A percentile compares a stretch with the other conserved stretches of the same genome.
Conservation (phyloP, 2,888 invertebrate genomes). For the Polyommatus iphigenia region DNA sequence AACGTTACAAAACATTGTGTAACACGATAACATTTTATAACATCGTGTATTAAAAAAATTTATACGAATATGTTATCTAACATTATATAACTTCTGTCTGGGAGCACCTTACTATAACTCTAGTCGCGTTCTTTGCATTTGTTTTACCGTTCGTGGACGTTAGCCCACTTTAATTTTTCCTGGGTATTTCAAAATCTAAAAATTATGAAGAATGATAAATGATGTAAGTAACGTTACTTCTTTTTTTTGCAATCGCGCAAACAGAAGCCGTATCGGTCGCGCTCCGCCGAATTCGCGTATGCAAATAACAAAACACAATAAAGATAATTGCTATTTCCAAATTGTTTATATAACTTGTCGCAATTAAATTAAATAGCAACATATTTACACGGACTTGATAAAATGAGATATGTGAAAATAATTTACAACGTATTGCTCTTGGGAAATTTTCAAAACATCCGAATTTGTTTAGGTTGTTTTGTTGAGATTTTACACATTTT, state of each 20-base stretch:
- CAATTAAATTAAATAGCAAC: background rate
- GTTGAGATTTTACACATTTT: background rate
- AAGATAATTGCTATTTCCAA: conserved; percentile 14
- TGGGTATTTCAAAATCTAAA: background rate
- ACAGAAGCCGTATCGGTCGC: conserved; percentile 10
- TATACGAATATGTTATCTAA: too few species aligned
- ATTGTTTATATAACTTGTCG: conserved; percentile 9
- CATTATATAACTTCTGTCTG: too few species aligned
- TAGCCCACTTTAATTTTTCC: background rate
- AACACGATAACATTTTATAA: too few species aligned
- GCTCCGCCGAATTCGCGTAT: background rate
- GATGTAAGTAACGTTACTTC: background rate
- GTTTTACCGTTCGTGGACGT: too few species aligned
- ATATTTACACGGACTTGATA: background rate
- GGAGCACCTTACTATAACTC: too few species aligned
- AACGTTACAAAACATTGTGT: too few species aligned
- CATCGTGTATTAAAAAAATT: too few species aligned
- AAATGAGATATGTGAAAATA: background rate
- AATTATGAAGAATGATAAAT: background rate
- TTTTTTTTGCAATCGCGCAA: conserved; percentile 19
- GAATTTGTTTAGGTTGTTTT: background rate
- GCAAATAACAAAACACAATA: conserved; percentile 1
- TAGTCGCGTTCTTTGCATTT: too few species aligned
- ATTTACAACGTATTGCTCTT: background rate
- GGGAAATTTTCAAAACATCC: background rate